Conservation (phyloP, 2,888 invertebrate species). For the Chloroclysta siterata region DNA sequence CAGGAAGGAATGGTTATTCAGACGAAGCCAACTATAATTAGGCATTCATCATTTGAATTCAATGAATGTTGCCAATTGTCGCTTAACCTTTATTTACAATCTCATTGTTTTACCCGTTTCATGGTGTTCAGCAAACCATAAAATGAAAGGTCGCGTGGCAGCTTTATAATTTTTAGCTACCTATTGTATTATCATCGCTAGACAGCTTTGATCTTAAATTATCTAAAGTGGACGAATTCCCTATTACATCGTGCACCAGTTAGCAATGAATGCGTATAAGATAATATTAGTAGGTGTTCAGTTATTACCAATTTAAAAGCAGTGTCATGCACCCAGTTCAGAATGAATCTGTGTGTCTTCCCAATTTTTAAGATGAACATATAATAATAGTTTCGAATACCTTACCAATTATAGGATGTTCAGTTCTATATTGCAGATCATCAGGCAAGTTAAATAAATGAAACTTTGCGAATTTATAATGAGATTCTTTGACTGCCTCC, state of each 20-base stretch:
- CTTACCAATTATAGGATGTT: slow-evolving; percentile 66
- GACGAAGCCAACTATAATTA: slow-evolving; percentile 40
- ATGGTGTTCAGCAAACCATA: slow-evolving; percentile 35
- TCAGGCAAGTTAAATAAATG: slow-evolving; percentile 67
- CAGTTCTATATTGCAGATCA: slow-evolving; percentile 62
- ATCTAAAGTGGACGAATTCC: neutral
- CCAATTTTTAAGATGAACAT: slow-evolving; percentile 41
- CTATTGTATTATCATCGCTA: neutral
- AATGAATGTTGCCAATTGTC: slow-evolving; percentile 36
- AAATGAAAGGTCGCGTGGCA: slow-evolving; percentile 19
- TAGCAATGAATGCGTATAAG: slow-evolving; percentile 20
- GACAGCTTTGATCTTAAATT: neutral
- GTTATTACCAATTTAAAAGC: slow-evolving; percentile 30
- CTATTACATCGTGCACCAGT: slow-evolving; percentile 5
- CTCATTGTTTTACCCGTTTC: slow-evolving; percentile 34
- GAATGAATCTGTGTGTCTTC: slow-evolving; percentile 82
- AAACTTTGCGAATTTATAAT: slow-evolving; percentile 72
- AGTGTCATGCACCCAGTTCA: slow-evolving; percentile 69
- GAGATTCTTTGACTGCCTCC: slow-evolving; percentile 74
- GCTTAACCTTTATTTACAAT: slow-evolving; percentile 21
- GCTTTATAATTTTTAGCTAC: neutral
- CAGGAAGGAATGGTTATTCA: slow-evolving; percentile 17
- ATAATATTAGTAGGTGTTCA: slow-evolving; percentile 19
- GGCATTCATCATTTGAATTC: slow-evolving; percentile 35
- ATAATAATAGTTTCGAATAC: slow-evolving; percentile 59